Conservation (phyloP, 2,888 invertebrate species). For the Euzophera pinguis region DNA sequence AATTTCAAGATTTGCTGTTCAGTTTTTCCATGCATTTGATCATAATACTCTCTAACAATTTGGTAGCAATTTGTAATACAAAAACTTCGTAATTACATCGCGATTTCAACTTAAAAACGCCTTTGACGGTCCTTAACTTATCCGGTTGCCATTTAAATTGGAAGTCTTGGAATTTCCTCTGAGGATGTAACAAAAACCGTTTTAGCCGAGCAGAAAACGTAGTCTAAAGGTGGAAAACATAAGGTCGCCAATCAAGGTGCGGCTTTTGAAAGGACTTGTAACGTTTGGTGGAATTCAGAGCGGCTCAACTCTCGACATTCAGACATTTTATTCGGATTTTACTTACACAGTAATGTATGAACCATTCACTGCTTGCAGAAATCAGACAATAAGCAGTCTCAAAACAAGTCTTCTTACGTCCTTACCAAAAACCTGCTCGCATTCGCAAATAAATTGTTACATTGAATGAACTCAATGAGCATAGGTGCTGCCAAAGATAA, state of each 20-base stretch:
- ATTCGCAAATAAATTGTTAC: constrained; percentile 11
- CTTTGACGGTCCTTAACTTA: constrained; percentile 41
- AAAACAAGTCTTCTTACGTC: constrained; percentile 18
- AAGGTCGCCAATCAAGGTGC: constrained; percentile 45
- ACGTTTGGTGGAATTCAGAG: constrained; percentile 51
- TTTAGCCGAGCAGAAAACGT: constrained; percentile 29
- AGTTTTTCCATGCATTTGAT: neutral
- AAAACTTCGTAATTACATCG: constrained; percentile 9
- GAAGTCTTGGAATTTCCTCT: constrained; percentile 62
- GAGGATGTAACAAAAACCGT: constrained; percentile 51
- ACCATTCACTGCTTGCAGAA: constrained; percentile 46
- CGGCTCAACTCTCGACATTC: constrained; percentile 40
- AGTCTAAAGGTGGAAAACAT: constrained; percentile 34
- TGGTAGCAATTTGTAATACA: constrained; percentile 4
- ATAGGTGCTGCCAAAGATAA: constrained; percentile 5
- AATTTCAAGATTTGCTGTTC: too few species aligned
- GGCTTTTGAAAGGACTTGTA: constrained; percentile 36
- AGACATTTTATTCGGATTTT: constrained; percentile 42
- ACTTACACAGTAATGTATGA: constrained; percentile 18
- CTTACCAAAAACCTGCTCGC: constrained; percentile 19
- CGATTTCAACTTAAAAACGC: constrained; percentile 27
- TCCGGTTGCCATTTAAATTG: constrained; percentile 58
- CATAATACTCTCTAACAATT: neutral
- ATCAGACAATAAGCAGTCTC: constrained; percentile 39
- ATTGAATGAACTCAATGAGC: constrained; percentile 25